phyloP scores from a whole-genome alignment of 1,140 invertebrate species.

The Sminthurides bifidus region DNA sequence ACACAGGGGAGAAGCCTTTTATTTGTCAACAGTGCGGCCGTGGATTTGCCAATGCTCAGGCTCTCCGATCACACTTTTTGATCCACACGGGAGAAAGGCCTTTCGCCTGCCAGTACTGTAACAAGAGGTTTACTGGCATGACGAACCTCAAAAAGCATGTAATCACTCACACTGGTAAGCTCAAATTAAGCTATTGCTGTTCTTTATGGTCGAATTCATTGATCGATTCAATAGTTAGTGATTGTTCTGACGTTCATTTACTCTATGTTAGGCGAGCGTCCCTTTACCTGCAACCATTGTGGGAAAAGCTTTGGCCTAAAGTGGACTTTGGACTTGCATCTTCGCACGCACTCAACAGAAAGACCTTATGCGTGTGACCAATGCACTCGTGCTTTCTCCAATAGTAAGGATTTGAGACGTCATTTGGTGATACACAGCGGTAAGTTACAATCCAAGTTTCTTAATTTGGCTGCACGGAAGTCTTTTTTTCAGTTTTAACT shows the following conservation, averaged over 20 bases:
- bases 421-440: conserved; percentile 44
- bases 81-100: conserved; percentile 33
- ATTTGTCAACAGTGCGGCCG: conserved; percentile 26
- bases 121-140: conserved; percentile 37
- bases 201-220: no score
- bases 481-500: background rate
- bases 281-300: conserved; percentile 43
- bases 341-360: conserved; percentile 35
- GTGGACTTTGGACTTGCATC: conserved; percentile 36
- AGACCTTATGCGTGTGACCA: conserved; percentile 41
- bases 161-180: conserved; percentile 35
- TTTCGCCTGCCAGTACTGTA: conserved; percentile 36
- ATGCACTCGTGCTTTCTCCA: conserved; percentile 44
- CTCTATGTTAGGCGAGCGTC: conserved; percentile 41
- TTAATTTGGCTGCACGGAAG: background rate
- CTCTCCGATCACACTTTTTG: conserved; percentile 25
- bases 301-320: conserved; percentile 44
- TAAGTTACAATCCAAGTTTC: conserved; percentile 30
- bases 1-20: conserved; percentile 33
- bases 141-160: conserved; percentile 37
- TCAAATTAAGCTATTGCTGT: no score
- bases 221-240: background rate
- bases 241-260: conserved; percentile 2
- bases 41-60: conserved; percentile 31
- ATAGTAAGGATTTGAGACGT: conserved; percentile 43